These are phyloP conservation scores for Turritopsis rubra DNA, from an alignment of 30 jellyfish, hydroid and myxozoan genomes.

Conservation along the genomic window DNA sequence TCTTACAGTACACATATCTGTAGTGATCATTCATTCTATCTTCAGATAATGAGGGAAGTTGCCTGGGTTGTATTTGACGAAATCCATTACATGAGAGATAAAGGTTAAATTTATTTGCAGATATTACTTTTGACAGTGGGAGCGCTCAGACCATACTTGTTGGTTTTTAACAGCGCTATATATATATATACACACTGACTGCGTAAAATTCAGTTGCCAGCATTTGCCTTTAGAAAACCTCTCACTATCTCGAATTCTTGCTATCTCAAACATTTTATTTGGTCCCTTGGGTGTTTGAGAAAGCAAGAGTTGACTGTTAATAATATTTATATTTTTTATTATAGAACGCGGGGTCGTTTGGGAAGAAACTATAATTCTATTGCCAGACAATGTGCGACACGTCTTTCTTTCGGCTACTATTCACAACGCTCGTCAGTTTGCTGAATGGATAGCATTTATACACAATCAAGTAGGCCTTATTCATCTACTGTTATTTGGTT, in stretches of 20 bases:
- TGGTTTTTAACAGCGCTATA: no score
- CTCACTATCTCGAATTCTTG: no score
- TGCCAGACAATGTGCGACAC: constrained; percentile 90
- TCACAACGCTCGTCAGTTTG: constrained; percentile 98
- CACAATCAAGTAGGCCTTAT: constrained; percentile 71
- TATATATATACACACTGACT: no score
- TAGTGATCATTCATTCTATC: not conserved
- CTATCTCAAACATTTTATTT: no score
- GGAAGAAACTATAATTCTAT: constrained; percentile 94
- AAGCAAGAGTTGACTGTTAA: no score
- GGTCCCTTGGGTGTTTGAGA: no score
- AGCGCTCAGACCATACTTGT: no score
- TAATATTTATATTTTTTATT: not conserved
- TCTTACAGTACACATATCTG: no score
- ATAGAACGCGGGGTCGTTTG: constrained; percentile 98
- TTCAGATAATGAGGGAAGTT: constrained; percentile 93
- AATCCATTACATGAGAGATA: constrained; percentile 98
- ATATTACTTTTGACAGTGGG: no score
- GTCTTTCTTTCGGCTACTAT: constrained; percentile 97
- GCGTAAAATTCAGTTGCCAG: no score
- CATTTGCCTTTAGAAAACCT: no score
- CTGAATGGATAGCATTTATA: constrained; percentile 95
- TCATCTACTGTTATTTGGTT: not conserved
- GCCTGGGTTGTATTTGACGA: constrained; percentile 99
- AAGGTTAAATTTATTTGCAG: constrained; percentile 44